These are phyloP conservation scores for Erythrocercus mccallii DNA, from an alignment of 2,113 vertebrate species.

Conservation along the genomic window DNA sequence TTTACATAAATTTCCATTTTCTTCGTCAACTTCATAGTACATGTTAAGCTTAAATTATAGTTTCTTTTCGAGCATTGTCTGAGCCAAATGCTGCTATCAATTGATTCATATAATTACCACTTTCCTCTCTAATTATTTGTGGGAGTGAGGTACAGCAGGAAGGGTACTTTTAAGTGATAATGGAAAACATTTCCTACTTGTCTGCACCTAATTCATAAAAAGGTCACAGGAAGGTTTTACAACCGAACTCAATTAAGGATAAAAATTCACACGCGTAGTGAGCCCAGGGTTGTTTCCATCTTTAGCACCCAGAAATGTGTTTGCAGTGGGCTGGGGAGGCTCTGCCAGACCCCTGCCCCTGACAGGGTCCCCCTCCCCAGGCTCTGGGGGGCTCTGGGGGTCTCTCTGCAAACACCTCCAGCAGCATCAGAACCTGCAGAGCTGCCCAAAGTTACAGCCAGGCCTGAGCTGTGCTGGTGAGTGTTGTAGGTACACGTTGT, in stretches of 20 bases:
- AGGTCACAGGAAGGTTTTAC: not conserved
- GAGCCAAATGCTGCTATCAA: constrained; percentile 1
- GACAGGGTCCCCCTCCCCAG: too few relatives aligned
- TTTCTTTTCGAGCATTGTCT: not conserved
- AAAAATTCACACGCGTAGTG: not conserved
- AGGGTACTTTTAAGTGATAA: not conserved
- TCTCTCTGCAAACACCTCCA: too few relatives aligned
- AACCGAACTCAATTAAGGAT: not conserved
- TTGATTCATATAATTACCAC: not conserved
- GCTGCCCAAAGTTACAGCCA: too few relatives aligned
- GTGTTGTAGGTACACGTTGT: too few relatives aligned
- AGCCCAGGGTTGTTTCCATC: not conserved
- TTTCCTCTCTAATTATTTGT: constrained; percentile 29
- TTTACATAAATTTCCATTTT: constrained; percentile 41
- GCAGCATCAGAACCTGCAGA: too few relatives aligned
- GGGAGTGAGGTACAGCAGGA: constrained; percentile 11
- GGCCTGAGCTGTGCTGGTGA: too few relatives aligned
- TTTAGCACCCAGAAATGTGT: rapidly evolving
- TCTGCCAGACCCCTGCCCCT: not conserved
- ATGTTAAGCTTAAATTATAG: not conserved
- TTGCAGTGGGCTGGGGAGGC: not conserved
- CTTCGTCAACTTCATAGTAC: not conserved
- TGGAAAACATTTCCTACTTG: constrained; percentile 18
- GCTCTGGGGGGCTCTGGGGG: too few relatives aligned
- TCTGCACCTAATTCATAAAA: not conserved